Conservation (phyloP, 2,113 vertebrate species). For the Amphiprion percula region DNA sequence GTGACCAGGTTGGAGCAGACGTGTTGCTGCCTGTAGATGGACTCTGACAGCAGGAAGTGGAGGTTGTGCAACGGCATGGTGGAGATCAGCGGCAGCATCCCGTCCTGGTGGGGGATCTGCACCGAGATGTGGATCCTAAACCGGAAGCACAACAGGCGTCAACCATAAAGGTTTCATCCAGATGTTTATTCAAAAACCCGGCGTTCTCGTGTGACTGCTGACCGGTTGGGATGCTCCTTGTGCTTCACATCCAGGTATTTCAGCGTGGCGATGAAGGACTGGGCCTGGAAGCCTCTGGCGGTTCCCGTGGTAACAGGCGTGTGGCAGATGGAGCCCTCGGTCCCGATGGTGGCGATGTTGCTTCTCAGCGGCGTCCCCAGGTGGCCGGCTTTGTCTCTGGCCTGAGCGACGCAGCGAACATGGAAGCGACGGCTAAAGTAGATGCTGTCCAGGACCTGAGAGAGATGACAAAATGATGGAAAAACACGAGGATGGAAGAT, state of each 20-base stretch:
- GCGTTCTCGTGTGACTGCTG: neutral
- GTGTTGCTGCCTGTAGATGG: slow-evolving; percentile 97
- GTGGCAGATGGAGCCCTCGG: slow-evolving; percentile 96
- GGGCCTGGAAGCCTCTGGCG: slow-evolving; percentile 95
- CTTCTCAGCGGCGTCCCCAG: slow-evolving; percentile 94
- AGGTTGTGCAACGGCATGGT: slow-evolving; percentile 97
- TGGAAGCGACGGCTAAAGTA: slow-evolving; percentile 98
- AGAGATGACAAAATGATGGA: neutral
- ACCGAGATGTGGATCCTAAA: slow-evolving; percentile 97
- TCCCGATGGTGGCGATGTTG: slow-evolving; percentile 92
- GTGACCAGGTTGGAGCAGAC: slow-evolving; percentile 96
- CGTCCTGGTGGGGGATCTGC: slow-evolving; percentile 98
- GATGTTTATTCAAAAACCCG: neutral
- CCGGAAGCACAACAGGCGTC: neutral
- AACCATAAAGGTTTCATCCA: neutral
- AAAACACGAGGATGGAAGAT: no score
- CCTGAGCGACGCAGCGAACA: slow-evolving; percentile 95
- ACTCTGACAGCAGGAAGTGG: slow-evolving; percentile 96
- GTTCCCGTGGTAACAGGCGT: slow-evolving; percentile 95
- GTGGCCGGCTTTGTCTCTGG: slow-evolving; percentile 92
- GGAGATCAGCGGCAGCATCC: slow-evolving; percentile 97
- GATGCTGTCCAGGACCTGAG: slow-evolving; percentile 96
- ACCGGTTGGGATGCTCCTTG: slow-evolving; percentile 99
- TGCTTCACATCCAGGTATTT: slow-evolving; percentile 98
- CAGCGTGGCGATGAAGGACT: slow-evolving; percentile 95